A percentile compares a stretch with the other conserved stretches of the same genome.
These are phyloP conservation scores for Bombylius discolor DNA, from an alignment of 2,888 invertebrate species.

Conservation along the genomic window DNA sequence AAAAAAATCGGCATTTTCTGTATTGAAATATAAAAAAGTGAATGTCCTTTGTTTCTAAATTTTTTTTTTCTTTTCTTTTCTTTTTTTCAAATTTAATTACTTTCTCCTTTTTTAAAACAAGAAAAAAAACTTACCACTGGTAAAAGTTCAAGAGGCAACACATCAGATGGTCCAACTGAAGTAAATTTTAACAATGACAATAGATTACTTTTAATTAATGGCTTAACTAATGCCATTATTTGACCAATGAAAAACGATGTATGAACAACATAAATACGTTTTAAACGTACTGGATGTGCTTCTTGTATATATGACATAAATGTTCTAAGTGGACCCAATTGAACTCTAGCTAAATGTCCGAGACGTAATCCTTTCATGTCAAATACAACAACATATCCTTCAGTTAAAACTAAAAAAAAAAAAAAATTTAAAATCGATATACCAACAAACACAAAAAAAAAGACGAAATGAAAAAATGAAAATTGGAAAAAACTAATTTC, in stretches of 20 bases:
- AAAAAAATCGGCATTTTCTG: too few species aligned
- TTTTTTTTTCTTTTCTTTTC: too few species aligned
- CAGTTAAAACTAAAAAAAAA: conserved; percentile 27
- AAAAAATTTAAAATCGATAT: background rate
- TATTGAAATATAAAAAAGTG: too few species aligned
- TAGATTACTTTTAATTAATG: conserved; percentile 49
- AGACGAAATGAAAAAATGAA: background rate
- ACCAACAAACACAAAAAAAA: background rate
- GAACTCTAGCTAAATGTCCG: conserved; percentile 52
- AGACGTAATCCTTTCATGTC: conserved; percentile 54
- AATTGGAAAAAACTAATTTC: too few species aligned
- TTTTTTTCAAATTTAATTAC: background rate
- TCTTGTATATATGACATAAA: conserved; percentile 58
- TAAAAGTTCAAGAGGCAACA: conserved; percentile 17
- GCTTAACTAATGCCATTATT: conserved; percentile 51
- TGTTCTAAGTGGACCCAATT: conserved; percentile 46
- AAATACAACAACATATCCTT: conserved; percentile 50
- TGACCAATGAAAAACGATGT: conserved; percentile 55
- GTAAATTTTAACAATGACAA: conserved; percentile 47
- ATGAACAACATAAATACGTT: conserved; percentile 52
- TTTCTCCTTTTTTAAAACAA: background rate
- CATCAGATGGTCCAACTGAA: conserved; percentile 38
- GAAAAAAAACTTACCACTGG: conserved; percentile 12
- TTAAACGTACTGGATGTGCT: conserved; percentile 52
- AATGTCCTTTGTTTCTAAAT: too few species aligned